Evolutionary conservation across 1,140 invertebrate genomes (phyloP).

Genomic region (Lysiphlebus fabarum): DNA sequence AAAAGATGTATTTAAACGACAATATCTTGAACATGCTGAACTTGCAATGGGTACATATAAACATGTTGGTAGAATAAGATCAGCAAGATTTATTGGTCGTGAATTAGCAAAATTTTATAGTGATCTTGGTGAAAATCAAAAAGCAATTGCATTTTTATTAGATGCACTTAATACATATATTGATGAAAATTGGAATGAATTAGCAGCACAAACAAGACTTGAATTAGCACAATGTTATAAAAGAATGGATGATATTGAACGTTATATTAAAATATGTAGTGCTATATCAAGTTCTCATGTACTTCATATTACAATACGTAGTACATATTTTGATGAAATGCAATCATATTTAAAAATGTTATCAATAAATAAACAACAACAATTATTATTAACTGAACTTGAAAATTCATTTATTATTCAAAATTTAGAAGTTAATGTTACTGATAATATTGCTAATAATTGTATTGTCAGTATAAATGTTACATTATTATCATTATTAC

Average conservation of each 20-base stretch:
- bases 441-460: conserved; percentile 59
- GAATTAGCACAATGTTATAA: conserved; percentile 84
- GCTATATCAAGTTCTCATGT: conserved; percentile 71
- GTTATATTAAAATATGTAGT: conserved; percentile 72
- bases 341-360: conserved; percentile 64
- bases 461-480: conserved; percentile 60
- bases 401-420: conserved; percentile 53
- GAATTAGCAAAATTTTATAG: conserved; percentile 89
- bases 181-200: conserved; percentile 79
- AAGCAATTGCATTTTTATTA: conserved; percentile 82
- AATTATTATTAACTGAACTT: conserved; percentile 45
- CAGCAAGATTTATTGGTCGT: conserved; percentile 81
- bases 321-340: conserved; percentile 75
- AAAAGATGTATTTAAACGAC: conserved; percentile 82
- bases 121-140: conserved; percentile 78
- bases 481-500: conserved; percentile 60
- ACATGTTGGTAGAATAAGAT: conserved; percentile 83
- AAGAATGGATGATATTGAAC: conserved; percentile 71
- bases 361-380: conserved; percentile 35
- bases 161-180: conserved; percentile 84
- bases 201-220: conserved; percentile 77
- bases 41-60: conserved; percentile 96
- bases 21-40: conserved; percentile 91
- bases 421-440: conserved; percentile 53
- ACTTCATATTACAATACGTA: conserved; percentile 70